Percentiles rank a stretch among this genome's conserved stretches.
phyloP scores from a whole-genome alignment of 2,888 invertebrate species.

The Aphidius colemani region DNA sequence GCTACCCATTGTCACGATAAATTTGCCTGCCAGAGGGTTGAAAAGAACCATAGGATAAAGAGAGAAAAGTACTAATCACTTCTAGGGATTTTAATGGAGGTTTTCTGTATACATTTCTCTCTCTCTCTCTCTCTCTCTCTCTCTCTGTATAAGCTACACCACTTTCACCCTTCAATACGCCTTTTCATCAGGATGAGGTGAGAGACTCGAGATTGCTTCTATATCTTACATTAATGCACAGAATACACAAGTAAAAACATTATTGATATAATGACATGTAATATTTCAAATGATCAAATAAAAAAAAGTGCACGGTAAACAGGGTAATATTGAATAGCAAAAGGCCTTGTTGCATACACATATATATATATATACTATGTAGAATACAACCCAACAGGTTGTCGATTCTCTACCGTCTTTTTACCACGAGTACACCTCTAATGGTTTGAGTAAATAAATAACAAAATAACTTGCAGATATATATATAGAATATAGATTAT shows the following conservation, averaged over 20 bases:
- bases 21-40: conserved; percentile 27
- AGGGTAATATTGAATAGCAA: background rate
- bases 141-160: conserved; percentile 24
- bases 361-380: background rate
- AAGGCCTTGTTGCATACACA: background rate
- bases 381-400: conserved; percentile 24
- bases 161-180: conserved; percentile 21
- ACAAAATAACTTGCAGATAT: conserved; percentile 6
- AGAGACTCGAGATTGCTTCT: conserved; percentile 33
- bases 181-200: conserved; percentile 15
- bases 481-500: too few species aligned
- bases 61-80: conserved; percentile 57
- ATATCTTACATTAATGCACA: too few species aligned
- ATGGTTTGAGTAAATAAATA: conserved; percentile 6
- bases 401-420: conserved; percentile 19
- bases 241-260: too few species aligned
- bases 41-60: conserved; percentile 32
- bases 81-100: conserved; percentile 61
- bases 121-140: too few species aligned
- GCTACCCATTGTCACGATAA: conserved; percentile 25
- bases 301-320: background rate
- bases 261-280: too few species aligned
- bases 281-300: background rate
- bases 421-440: conserved; percentile 4
- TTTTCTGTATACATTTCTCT: conserved; percentile 61